These are phyloP conservation scores for Drosophila grimshawi DNA, from an alignment of 1,140 invertebrate species.

Conservation along the genomic window DNA sequence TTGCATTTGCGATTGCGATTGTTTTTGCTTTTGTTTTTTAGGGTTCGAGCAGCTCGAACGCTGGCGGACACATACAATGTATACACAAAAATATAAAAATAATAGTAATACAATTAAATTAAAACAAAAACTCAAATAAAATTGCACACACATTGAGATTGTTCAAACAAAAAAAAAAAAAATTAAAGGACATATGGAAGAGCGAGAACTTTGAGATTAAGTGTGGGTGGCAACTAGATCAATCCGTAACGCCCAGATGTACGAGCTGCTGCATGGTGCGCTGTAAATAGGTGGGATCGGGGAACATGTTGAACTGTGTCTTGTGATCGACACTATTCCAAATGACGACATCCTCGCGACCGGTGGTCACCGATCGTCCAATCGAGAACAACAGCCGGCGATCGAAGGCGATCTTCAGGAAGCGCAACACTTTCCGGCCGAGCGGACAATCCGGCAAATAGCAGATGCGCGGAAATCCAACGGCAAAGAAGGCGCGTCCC, in stretches of 20 bases:
- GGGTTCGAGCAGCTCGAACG: slow-evolving; percentile 79
- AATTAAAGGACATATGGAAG: slow-evolving; percentile 33
- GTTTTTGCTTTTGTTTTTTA: slow-evolving; percentile 56
- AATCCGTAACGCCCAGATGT: slow-evolving; percentile 88
- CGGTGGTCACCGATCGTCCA: slow-evolving; percentile 94
- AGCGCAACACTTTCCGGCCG: slow-evolving; percentile 89
- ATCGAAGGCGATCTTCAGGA: slow-evolving; percentile 93
- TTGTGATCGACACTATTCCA: slow-evolving; percentile 97
- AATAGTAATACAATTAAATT: slow-evolving; percentile 33
- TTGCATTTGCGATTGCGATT: slow-evolving; percentile 38
- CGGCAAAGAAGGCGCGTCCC: slow-evolving; percentile 92
- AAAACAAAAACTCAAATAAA: slow-evolving; percentile 48
- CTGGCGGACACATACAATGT: slow-evolving; percentile 27
- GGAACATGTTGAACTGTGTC: slow-evolving; percentile 92
- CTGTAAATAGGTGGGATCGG: slow-evolving; percentile 91
- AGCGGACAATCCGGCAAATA: slow-evolving; percentile 92
- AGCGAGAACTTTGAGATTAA: slow-evolving; percentile 4
- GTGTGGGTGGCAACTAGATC: not conserved
- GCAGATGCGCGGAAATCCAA: slow-evolving; percentile 93
- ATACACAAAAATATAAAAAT: slow-evolving; percentile 46
- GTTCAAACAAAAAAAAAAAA: not conserved
- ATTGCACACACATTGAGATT: slow-evolving; percentile 83
- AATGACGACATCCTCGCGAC: slow-evolving; percentile 93
- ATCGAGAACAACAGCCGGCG: slow-evolving; percentile 94
- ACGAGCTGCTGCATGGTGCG: slow-evolving; percentile 90